Evolutionary conservation across 1,140 invertebrate species (phyloP).

Genomic region (Sycophaga agraensis): DNA sequence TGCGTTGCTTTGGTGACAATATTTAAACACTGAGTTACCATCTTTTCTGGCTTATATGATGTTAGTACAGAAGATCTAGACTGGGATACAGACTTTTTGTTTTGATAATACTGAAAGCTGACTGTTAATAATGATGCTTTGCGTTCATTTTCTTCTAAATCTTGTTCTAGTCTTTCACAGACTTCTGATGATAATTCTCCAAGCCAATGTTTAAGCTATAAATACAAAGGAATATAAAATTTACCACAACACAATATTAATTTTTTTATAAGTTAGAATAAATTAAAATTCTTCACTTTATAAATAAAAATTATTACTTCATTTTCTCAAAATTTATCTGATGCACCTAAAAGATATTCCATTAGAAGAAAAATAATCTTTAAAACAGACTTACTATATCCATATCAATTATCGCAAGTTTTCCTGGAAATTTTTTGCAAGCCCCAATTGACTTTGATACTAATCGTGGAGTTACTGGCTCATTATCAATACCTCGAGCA

Average conservation of each 20-base stretch:
- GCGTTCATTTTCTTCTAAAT: slow-evolving; percentile 71
- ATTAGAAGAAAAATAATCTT: not conserved
- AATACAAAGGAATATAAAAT: not conserved
- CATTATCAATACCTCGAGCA: slow-evolving; percentile 82
- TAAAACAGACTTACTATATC: slow-evolving; percentile 62
- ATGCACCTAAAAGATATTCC: too few species aligned
- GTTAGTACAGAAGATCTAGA: slow-evolving; percentile 61
- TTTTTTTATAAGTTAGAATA: not conserved
- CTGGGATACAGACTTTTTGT: slow-evolving; percentile 63
- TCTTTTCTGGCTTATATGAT: slow-evolving; percentile 64
- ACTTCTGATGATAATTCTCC: slow-evolving; percentile 79
- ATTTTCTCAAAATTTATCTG: too few species aligned
- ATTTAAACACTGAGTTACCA: slow-evolving; percentile 62
- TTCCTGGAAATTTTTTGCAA: slow-evolving; percentile 90
- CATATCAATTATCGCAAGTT: slow-evolving; percentile 70
- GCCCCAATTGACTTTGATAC: slow-evolving; percentile 93
- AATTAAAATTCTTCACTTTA: not conserved
- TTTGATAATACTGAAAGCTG: slow-evolving; percentile 62
- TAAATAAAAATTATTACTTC: not conserved
- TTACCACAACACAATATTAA: not conserved
- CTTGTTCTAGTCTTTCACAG: slow-evolving; percentile 80
- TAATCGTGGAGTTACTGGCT: slow-evolving; percentile 79
- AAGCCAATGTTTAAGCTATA: slow-evolving; percentile 70
- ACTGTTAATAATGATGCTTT: slow-evolving; percentile 68
- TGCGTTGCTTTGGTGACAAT: slow-evolving; percentile 63